These are phyloP conservation scores for Drymonia ruficornis DNA, from an alignment of 2,888 invertebrate species.

Conservation along the genomic window DNA sequence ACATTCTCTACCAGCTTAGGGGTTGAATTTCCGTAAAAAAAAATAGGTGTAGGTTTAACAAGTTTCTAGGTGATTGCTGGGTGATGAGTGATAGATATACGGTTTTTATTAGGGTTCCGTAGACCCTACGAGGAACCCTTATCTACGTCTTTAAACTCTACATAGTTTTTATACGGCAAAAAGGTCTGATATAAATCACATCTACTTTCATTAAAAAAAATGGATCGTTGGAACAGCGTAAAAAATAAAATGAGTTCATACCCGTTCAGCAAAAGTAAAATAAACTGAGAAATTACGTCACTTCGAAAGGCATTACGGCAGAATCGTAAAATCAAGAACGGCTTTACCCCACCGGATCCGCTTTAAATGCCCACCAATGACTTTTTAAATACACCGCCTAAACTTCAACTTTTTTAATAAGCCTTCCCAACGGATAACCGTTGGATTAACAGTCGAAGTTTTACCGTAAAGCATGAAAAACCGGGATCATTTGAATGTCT, in stretches of 20 bases:
- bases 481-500: conserved; percentile 48
- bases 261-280: conserved; percentile 9
- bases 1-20: too few relatives aligned
- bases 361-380: conserved; percentile 52
- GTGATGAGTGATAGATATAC: too few relatives aligned
- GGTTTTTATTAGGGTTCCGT: too few relatives aligned
- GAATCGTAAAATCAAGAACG: conserved; percentile 29
- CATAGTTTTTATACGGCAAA: too few relatives aligned
- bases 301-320: conserved; percentile 14
- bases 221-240: neutral
- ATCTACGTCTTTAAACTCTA: too few relatives aligned
- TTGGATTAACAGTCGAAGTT: conserved; percentile 67
- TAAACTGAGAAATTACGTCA: conserved; percentile 19
- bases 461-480: conserved; percentile 55
- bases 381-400: conserved; percentile 57
- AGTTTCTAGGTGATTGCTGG: too few relatives aligned
- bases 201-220: neutral
- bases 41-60: too few relatives aligned
- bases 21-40: too few relatives aligned
- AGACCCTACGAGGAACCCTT: too few relatives aligned
- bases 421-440: conserved; percentile 44
- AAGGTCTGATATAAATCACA: too few relatives aligned
- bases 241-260: neutral
- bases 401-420: conserved; percentile 76
- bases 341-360: conserved; percentile 18